Base-by-base conservation (phyloP, 2,888 invertebrate species). In the Heliconius cydno region DNA sequence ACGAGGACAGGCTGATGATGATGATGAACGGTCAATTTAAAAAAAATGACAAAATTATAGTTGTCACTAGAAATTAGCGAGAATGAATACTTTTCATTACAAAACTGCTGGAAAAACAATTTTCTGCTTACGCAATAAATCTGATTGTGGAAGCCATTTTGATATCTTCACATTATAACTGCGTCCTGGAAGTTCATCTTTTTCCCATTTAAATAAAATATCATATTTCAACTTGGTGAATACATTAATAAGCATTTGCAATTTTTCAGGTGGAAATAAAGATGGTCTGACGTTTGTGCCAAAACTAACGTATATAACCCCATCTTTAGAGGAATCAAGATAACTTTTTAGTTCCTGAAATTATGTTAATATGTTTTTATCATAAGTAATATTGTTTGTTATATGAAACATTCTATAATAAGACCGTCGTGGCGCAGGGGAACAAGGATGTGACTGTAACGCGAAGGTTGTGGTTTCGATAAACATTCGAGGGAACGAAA, bases 291-390 rank as follows among this genome's bases (percentile, higher is more conserved):
- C 87, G 46, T 91, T 92, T 3, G 93, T 91, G 1, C 94, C 95
- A 80, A 94, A 89, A 84, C 94, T 94, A 66, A 95, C 88, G 82
- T 91, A 93, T 34, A 95, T 90, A 0, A 93, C 92, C 0, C 94
- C 95, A 41, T 90, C 84, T 52, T 87, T 86, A 5, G 94, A 91
- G 1, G 87, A 86, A 79, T 93, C 91, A 10, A 94, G 82, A 80
- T 89, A 92, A 0, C 83, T 79, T 84, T 92, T 87, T 0, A 94
- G 82, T 46, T 91, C 90, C 92, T 93, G 82, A 25, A 86, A 85
- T 25, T 25, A 68, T 7, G 25, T 41, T 25, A 41, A 13, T 38
- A 38, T 67, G 22, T 13, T 19, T 12, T 19, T 66, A 15, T 66
- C 19, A 30, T 66, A 34, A 34, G 0, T 13, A 66, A 30, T 66